phyloP scores from a whole-genome alignment of 2,113 vertebrate species.

The Gavialis gangeticus region DNA sequence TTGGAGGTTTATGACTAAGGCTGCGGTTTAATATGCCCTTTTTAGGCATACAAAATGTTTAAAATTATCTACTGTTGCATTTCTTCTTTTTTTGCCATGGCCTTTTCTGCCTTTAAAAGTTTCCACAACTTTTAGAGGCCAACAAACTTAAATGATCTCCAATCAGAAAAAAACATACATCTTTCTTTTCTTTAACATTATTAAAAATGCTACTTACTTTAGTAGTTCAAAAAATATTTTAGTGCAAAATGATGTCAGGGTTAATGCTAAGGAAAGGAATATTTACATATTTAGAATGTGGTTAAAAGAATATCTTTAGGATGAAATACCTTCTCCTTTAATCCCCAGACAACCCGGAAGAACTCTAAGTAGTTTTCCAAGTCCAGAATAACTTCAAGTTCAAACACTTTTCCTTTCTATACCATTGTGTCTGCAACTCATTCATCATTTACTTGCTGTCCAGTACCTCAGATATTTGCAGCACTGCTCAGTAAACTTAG shows the following conservation, averaged over 20 bases:
- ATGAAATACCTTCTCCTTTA: background rate
- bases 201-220: background rate
- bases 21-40: slow-evolving; percentile 78
- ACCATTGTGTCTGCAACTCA: background rate
- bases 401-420: background rate
- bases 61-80: slow-evolving; percentile 57
- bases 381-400: background rate
- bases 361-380: background rate
- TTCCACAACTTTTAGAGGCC: slow-evolving; percentile 25
- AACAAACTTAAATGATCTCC: background rate
- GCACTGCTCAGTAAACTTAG: background rate
- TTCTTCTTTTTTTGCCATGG: slow-evolving; percentile 12
- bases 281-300: background rate
- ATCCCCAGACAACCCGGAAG: accelerated
- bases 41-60: slow-evolving; percentile 71
- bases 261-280: background rate
- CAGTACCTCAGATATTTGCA: background rate
- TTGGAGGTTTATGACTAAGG: slow-evolving; percentile 78
- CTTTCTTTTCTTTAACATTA: no score
- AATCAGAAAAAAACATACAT: background rate
- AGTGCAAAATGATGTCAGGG: background rate
- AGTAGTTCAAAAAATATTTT: background rate
- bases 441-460: background rate
- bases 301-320: background rate
- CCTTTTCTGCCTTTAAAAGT: slow-evolving; percentile 58